Evolutionary conservation across 1,140 invertebrate genomes (phyloP).

Genomic region (Formica exsecta): DNA sequence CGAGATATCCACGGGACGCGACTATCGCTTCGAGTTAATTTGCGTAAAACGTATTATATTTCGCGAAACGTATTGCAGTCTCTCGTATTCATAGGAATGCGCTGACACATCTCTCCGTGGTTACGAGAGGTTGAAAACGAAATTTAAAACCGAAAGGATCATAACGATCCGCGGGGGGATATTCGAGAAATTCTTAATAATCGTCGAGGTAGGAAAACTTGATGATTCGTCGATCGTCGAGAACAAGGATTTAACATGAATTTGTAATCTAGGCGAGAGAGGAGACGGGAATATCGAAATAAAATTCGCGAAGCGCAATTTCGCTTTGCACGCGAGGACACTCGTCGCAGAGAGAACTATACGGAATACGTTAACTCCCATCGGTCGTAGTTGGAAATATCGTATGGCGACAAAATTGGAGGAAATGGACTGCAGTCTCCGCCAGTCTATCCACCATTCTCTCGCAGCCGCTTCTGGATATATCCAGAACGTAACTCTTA

Average conservation of each 20-base stretch:
- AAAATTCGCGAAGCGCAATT: not conserved
- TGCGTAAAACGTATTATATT: not conserved
- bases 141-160: not conserved
- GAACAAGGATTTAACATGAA: slow-evolving; percentile 14
- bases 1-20: not conserved
- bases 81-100: not conserved
- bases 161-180: not conserved
- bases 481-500: slow-evolving; percentile 5
- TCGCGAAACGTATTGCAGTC: slow-evolving; percentile 8
- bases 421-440: slow-evolving; percentile 5
- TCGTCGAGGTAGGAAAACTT: slow-evolving; percentile 1
- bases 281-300: not conserved
- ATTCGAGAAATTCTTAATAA: slow-evolving; percentile 4
- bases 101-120: not conserved
- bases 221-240: slow-evolving; percentile 19
- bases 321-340: not conserved
- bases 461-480: not conserved
- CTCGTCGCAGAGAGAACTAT: slow-evolving; percentile 6
- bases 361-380: slow-evolving; percentile 17
- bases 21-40: not conserved
- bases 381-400: slow-evolving; percentile 31
- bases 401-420: slow-evolving; percentile 25
- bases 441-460: not conserved
- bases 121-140: not conserved
- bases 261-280: not conserved